Evolutionary conservation across 2,797 vertebrate genomes (phyloP).

Genomic region (Sebastes reedi): DNA sequence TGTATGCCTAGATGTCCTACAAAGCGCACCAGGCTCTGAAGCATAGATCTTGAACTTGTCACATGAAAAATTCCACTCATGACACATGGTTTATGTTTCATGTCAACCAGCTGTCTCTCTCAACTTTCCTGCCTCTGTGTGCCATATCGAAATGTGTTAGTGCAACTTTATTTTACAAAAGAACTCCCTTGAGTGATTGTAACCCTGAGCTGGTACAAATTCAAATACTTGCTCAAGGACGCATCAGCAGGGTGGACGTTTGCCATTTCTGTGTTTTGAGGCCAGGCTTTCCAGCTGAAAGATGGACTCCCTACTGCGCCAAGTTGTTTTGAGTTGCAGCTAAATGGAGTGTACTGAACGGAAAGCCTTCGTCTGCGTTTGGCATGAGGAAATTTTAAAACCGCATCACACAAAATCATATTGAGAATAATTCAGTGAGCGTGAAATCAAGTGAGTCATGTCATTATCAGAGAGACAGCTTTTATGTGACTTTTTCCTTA

Average conservation of each 20-base stretch:
- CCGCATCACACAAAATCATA: neutral
- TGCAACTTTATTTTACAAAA: neutral
- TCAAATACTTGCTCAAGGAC: slow-evolving; percentile 28
- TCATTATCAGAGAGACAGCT: neutral
- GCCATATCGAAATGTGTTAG: neutral
- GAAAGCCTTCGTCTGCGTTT: slow-evolving; percentile 12
- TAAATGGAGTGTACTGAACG: neutral
- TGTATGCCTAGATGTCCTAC: neutral
- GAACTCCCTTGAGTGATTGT: neutral
- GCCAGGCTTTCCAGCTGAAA: slow-evolving; percentile 32
- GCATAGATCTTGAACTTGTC: slow-evolving; percentile 6
- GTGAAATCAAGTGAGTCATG: neutral
- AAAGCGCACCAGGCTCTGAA: neutral
- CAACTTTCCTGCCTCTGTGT: neutral
- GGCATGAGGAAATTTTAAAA: neutral
- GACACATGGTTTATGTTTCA: slow-evolving; percentile 35
- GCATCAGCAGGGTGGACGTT: neutral
- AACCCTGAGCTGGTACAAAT: neutral
- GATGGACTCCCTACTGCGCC: slow-evolving; percentile 3
- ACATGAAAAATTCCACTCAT: slow-evolving; percentile 19
- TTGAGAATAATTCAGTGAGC: neutral
- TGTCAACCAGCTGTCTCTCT: slow-evolving; percentile 30
- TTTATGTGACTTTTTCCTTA: neutral
- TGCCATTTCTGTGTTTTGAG: neutral
- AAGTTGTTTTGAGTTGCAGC: slow-evolving; percentile 13